Percentiles rank a stretch among this genome's conserved stretches.
Evolutionary conservation across 2,888 invertebrate genomes (phyloP).

Genomic region (Conops quadrifasciatus): DNA sequence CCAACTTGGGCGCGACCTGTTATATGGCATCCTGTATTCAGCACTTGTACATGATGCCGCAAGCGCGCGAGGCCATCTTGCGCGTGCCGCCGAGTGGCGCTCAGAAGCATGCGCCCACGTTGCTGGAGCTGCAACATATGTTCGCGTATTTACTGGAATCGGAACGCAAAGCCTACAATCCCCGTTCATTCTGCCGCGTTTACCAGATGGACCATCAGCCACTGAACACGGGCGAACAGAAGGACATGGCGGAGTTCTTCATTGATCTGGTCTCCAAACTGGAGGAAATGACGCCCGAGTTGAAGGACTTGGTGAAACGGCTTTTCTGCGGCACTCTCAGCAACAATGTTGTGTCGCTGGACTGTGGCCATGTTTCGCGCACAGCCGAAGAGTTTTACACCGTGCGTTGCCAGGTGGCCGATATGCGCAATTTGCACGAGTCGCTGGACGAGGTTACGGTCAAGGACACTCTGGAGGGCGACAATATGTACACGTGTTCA

Average conservation of each 20-base stretch:
- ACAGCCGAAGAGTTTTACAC: constrained; percentile 97
- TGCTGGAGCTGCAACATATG: constrained; percentile 91
- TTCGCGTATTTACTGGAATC: constrained; percentile 94
- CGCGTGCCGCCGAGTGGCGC: constrained; percentile 76
- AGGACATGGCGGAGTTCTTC: constrained; percentile 98
- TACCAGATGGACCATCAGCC: constrained; percentile 98
- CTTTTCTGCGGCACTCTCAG: constrained; percentile 93
- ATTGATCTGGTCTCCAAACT: constrained; percentile 95
- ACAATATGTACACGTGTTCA: constrained; percentile 97
- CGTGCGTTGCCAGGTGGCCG: constrained; percentile 94
- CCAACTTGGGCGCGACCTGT: constrained; percentile 95
- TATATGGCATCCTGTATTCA: constrained; percentile 99
- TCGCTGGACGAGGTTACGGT: constrained; percentile 96
- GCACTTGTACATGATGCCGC: constrained; percentile 97
- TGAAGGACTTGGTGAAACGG: constrained; percentile 88
- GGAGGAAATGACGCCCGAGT: constrained; percentile 92
- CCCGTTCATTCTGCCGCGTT: constrained; percentile 92
- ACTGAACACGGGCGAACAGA: constrained; percentile 94
- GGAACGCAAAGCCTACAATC: constrained; percentile 94
- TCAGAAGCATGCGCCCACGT: constrained; percentile 82
- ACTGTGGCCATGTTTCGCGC: constrained; percentile 93
- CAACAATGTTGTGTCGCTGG: constrained; percentile 94
- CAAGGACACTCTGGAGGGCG: constrained; percentile 95
- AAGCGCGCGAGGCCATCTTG: constrained; percentile 85
- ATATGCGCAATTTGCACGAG: constrained; percentile 95